Conservation (phyloP, 2,888 invertebrate genomes). For the Agriotes lineatus region DNA sequence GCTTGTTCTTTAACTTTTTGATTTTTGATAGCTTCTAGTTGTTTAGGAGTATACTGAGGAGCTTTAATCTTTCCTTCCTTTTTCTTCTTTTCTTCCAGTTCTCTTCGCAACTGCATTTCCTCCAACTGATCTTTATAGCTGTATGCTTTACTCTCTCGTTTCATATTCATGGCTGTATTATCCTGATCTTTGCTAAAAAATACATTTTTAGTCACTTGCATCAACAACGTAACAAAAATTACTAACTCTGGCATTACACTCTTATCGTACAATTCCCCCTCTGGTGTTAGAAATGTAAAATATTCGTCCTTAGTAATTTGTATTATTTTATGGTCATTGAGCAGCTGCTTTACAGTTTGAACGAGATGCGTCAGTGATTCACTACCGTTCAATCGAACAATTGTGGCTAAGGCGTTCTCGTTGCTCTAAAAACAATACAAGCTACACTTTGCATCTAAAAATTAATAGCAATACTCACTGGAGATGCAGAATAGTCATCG, state of each 20-base stretch:
- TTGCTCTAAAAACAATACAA: slow-evolving; percentile 69
- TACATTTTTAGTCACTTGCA: too few species aligned
- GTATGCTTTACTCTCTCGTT: slow-evolving; percentile 96
- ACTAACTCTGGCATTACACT: slow-evolving; percentile 76
- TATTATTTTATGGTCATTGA: slow-evolving; percentile 76
- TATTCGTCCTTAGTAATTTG: slow-evolving; percentile 84
- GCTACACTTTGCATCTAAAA: too few species aligned
- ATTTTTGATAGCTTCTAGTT: slow-evolving; percentile 89
- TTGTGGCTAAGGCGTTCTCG: slow-evolving; percentile 80
- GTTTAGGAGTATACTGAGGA: slow-evolving; percentile 84
- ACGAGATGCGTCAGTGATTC: slow-evolving; percentile 76
- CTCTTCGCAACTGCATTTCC: slow-evolving; percentile 91
- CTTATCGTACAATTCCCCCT: slow-evolving; percentile 93
- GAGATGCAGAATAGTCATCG: slow-evolving; percentile 64
- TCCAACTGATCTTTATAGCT: slow-evolving; percentile 97
- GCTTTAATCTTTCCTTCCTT: slow-evolving; percentile 83
- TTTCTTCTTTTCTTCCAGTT: slow-evolving; percentile 89
- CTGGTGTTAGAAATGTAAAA: slow-evolving; percentile 85
- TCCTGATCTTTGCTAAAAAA: slow-evolving; percentile 67
- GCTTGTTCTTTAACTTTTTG: slow-evolving; percentile 88
- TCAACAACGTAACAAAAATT: too few species aligned
- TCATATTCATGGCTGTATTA: slow-evolving; percentile 80
- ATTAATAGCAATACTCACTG: slow-evolving; percentile 55
- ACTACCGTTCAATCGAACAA: slow-evolving; percentile 76
- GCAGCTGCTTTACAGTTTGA: slow-evolving; percentile 70